Base-by-base conservation (phyloP, 2,888 invertebrate species). In the Lepidocyrtinus sp. region DNA sequence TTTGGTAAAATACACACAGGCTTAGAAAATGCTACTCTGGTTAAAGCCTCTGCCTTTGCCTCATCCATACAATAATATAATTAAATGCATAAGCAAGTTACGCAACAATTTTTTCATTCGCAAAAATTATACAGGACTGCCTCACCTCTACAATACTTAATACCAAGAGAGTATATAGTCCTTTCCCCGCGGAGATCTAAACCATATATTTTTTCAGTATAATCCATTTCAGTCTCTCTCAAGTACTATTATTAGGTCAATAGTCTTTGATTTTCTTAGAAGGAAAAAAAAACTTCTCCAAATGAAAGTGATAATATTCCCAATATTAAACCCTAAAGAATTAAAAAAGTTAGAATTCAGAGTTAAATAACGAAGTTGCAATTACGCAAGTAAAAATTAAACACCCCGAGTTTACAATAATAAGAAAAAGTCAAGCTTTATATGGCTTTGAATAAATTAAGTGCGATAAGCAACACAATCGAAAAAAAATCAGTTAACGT, bases 161-260 rank as follows among this genome's bases (percentile, higher is more conserved):
- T 17, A 55, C 55, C 55, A 9, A 55, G 17, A 55, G 17, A 55
- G 15, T 55, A 55, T 2, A 55, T 2, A 55, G 7, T n/a, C 17
- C n/a, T 17, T 5, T 55, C 9, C 15, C 55, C 55, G 55, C 55
- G 55, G 5, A 55, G 55, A 55, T 55, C 55, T 55, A 17, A 55
- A 55, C n/a, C 55, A 55, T n/a, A 17, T 55, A 55, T n/a, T 55
- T 55, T 55, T 55, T 55, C n/a, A n/a, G 36, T 55, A 55, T 55
- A n/a, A 55, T 55, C 55, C 55, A 55, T 15, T n/a, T 55, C 55
- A 55, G 55, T 55, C 55, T 55, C 7, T 36, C 55, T 55, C 55
- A 55, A 55, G 55, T 55, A 55, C 55, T 55, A 55, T 55, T 55
- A 55, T 12, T 55, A 55, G 55, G 55, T 55, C 55, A 55, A 55